phyloP scores from a whole-genome alignment of 2,113 vertebrate genomes.

The Hydrochoerus hydrochaeris region DNA sequence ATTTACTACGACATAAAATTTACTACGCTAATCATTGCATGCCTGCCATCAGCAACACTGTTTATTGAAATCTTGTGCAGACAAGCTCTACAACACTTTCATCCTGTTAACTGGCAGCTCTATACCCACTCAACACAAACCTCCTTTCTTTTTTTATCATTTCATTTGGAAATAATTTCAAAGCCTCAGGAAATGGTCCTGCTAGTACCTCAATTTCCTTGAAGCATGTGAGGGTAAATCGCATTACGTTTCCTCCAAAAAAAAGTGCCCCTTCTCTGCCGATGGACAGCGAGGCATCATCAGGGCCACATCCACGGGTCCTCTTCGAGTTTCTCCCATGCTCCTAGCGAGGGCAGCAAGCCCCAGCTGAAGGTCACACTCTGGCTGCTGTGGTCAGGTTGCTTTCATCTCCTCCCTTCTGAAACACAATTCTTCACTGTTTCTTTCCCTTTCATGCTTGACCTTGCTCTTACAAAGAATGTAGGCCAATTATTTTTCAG shows the following conservation, averaged over 20 bases:
- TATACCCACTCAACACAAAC: background rate
- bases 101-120: background rate
- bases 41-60: background rate
- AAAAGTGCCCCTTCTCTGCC: background rate
- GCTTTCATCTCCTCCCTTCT: background rate
- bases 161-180: conserved; percentile 33
- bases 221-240: background rate
- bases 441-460: background rate
- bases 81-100: background rate
- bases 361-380: background rate
- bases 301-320: background rate
- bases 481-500: background rate
- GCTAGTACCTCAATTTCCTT: background rate
- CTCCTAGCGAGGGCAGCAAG: background rate
- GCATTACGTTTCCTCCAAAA: background rate
- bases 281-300: too few relatives aligned
- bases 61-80: background rate
- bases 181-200: background rate
- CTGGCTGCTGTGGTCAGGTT: background rate
- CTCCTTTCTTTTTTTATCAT: background rate
- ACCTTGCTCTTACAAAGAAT: background rate
- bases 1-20: background rate
- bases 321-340: background rate
- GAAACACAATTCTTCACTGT: background rate
- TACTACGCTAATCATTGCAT: background rate